These are phyloP conservation scores for Tenthredo distinguenda DNA, from an alignment of 2,888 invertebrate genomes.

Conservation along the genomic window DNA sequence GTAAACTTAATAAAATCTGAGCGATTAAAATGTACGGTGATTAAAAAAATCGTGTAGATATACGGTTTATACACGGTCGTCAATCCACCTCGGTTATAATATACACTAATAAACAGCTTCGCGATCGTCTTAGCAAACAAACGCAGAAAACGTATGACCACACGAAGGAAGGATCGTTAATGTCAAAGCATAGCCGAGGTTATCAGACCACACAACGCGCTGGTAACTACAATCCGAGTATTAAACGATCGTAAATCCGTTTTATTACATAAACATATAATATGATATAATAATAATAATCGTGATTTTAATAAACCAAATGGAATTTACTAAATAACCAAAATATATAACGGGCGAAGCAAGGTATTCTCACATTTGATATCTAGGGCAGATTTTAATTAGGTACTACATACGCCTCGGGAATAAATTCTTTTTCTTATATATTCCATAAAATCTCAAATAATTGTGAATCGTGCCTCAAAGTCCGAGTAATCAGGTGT, in stretches of 20 bases:
- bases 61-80: not conserved
- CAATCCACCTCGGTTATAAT: not conserved
- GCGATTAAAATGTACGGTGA: not conserved
- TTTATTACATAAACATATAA: slow-evolving; percentile 4
- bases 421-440: not conserved
- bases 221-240: slow-evolving; percentile 1
- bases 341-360: not conserved
- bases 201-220: slow-evolving; percentile 44
- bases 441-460: too few relatives aligned
- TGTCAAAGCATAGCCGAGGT: slow-evolving; percentile 18
- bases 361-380: too few relatives aligned
- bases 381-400: too few relatives aligned
- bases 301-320: not conserved
- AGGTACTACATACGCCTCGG: too few relatives aligned
- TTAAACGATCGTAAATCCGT: slow-evolving; percentile 10
- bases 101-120: not conserved
- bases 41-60: not conserved
- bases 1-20: not conserved
- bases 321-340: not conserved
- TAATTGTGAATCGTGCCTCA: too few relatives aligned
- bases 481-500: too few relatives aligned
- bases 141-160: not conserved
- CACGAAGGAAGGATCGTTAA: slow-evolving; percentile 26
- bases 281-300: not conserved
- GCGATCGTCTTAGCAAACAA: not conserved